Percentiles rank a stretch among this genome's conserved stretches.
Conservation (phyloP, 2,888 invertebrate genomes). For the Polymixis flavicincta region DNA sequence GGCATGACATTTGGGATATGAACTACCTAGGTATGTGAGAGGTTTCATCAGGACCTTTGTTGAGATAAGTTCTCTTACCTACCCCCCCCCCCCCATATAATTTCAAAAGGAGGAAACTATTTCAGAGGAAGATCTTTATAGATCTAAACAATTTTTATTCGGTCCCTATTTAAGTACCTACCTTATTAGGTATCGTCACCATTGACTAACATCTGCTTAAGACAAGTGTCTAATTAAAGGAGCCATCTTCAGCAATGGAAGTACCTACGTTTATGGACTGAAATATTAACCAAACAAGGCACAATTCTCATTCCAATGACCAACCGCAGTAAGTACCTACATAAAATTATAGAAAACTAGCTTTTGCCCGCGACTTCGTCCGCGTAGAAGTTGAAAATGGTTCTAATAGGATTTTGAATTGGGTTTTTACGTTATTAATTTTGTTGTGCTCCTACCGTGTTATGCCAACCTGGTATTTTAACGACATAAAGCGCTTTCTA, state of each 20-base stretch:
- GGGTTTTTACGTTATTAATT: too few relatives aligned
- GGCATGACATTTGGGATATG: too few relatives aligned
- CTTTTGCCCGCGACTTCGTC: too few relatives aligned
- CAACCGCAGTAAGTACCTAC: slow-evolving; percentile 8
- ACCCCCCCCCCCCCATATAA: not conserved
- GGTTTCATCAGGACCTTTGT: not conserved
- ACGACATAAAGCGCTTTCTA: too few relatives aligned
- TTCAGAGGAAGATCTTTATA: not conserved
- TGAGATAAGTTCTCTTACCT: not conserved
- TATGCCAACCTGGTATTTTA: too few relatives aligned
- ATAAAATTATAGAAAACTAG: slow-evolving; percentile 44
- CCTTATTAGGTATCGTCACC: not conserved
- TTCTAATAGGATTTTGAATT: too few relatives aligned
- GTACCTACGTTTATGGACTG: not conserved
- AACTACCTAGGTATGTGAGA: not conserved
- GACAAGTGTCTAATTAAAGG: not conserved
- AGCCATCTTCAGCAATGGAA: not conserved
- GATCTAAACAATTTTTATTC: not conserved
- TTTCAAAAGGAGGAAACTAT: not conserved
- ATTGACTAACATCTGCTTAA: not conserved
- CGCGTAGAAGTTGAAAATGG: too few relatives aligned
- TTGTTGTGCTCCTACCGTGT: too few relatives aligned
- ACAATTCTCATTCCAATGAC: slow-evolving; percentile 22
- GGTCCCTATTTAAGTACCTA: not conserved
- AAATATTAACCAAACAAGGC: slow-evolving; percentile 8